A percentile compares a stretch with the other conserved stretches of the same genome.
phyloP scores from a whole-genome alignment of 2,113 vertebrate genomes.

The Platysternon megacephalum region DNA sequence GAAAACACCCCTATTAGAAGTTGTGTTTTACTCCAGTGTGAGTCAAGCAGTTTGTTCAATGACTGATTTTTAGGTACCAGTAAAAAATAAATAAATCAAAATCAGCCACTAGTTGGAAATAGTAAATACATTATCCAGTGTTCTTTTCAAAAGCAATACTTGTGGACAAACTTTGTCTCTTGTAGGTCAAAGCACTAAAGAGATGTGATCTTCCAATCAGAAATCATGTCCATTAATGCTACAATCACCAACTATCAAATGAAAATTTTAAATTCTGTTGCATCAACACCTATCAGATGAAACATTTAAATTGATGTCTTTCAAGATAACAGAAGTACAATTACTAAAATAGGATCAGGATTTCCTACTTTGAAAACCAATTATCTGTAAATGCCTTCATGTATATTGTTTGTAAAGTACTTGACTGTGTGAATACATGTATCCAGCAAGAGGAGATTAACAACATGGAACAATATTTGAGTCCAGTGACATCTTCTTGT shows the following conservation, averaged over 20 bases:
- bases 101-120: background rate
- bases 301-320: background rate
- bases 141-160: background rate
- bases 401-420: background rate
- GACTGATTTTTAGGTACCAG: background rate
- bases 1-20: background rate
- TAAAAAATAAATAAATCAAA: background rate
- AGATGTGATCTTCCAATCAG: background rate
- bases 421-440: background rate
- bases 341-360: background rate
- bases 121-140: background rate
- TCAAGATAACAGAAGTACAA: background rate
- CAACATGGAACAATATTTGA: background rate
- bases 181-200: background rate
- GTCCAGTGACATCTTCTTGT: background rate
- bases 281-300: background rate
- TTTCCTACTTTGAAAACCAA: background rate
- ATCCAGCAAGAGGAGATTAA: background rate
- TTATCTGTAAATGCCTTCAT: background rate
- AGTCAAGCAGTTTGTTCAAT: background rate
- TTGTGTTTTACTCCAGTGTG: background rate
- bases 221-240: background rate
- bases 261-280: background rate
- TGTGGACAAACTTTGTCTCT: background rate
- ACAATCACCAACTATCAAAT: background rate